These are phyloP conservation scores for Nasonia longicornis DNA, from an alignment of 1,140 invertebrate genomes.

Conservation along the genomic window DNA sequence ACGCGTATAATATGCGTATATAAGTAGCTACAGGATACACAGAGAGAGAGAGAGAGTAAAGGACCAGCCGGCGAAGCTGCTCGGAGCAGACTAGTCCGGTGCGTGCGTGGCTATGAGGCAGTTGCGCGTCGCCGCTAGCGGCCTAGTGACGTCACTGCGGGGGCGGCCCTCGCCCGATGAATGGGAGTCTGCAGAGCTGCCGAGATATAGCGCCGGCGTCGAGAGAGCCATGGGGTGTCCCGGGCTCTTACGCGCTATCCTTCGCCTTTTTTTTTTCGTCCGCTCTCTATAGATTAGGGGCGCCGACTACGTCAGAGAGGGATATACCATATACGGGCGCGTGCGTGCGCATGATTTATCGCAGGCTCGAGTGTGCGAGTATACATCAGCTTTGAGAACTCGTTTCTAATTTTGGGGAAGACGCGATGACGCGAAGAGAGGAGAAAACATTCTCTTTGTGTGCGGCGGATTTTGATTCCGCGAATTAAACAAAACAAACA, in stretches of 20 bases:
- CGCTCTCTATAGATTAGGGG: background rate
- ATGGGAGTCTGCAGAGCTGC: background rate
- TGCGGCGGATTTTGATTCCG: too few species aligned
- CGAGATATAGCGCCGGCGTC: background rate
- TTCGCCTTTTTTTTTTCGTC: too few species aligned
- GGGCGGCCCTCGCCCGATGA: background rate
- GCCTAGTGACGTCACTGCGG: background rate
- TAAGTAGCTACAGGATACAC: background rate
- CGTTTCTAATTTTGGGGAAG: background rate
- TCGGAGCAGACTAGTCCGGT: background rate
- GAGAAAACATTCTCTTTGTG: background rate
- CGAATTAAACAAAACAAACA: background rate
- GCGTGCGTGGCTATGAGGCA: background rate
- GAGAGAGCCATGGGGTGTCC: background rate
- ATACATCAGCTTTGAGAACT: background rate
- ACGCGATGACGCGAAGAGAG: background rate
- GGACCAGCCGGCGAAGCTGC: background rate
- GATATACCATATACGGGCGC: background rate
- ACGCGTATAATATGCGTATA: too few species aligned
- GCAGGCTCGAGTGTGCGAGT: too few species aligned
- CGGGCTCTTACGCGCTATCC: too few species aligned
- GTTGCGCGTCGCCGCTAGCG: background rate
- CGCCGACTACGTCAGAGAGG: conserved; percentile 7
- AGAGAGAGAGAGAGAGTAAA: background rate
- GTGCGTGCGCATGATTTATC: background rate